phyloP scores from a whole-genome alignment of 2,797 vertebrate genomes.

The Cheirogaleus major region DNA sequence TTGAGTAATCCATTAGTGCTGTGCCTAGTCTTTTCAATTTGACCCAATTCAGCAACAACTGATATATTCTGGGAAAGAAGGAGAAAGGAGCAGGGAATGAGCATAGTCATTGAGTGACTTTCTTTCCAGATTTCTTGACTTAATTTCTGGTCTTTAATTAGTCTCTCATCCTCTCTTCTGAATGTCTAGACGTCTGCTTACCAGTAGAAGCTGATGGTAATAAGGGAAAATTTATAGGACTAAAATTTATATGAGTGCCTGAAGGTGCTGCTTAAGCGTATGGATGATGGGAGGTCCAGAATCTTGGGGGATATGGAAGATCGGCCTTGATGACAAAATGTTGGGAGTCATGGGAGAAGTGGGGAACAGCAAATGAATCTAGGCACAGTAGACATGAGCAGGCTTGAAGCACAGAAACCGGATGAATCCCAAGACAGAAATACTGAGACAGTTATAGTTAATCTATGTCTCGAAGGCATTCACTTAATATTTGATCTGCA shows the following conservation, averaged over 20 bases:
- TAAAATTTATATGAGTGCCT: neutral
- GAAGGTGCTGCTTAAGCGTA: neutral
- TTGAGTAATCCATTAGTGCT: neutral
- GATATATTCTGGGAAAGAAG: neutral
- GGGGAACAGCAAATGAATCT: neutral
- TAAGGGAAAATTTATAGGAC: neutral
- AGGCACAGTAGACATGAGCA: neutral
- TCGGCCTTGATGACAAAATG: neutral
- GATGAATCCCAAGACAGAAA: neutral
- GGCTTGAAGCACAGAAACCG: neutral
- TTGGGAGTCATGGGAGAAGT: neutral
- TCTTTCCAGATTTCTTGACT: slow-evolving; percentile 8
- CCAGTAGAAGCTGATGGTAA: neutral
- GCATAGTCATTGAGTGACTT: neutral
- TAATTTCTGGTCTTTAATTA: slow-evolving; percentile 1
- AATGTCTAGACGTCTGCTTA: neutral
- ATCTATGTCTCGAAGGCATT: neutral
- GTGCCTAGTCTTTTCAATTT: neutral
- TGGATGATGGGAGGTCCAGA: neutral
- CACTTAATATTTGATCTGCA: slow-evolving; percentile 16
- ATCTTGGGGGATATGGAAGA: neutral
- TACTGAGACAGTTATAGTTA: neutral
- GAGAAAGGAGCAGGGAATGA: neutral
- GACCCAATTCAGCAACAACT: neutral
- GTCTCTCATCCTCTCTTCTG: neutral